Base-by-base conservation (phyloP, 2,797 vertebrate genomes). In the Micropoecilia bifurca region DNA sequence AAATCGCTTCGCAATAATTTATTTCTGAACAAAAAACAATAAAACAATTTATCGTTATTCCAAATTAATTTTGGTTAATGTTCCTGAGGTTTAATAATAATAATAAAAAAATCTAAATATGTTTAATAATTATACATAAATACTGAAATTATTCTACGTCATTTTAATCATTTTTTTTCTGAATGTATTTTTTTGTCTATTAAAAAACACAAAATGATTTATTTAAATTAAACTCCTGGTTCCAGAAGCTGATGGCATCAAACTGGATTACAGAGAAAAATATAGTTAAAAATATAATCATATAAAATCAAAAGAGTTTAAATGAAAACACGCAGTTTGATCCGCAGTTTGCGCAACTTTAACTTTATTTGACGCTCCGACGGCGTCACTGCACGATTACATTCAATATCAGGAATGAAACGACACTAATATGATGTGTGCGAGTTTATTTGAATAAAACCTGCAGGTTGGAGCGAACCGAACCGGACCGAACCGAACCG, bases 381-480 rank as follows among this genome's bases (percentile, higher is more conserved):
- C 47, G 47, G 47, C 18, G 45, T 4, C 4, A 0, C 46, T 12
- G 43, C 43, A 13, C 4, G 46, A 14, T 47, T 47, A 47, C 46
- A 41, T 68, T 7, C 3, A 41, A 10, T 39, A 2, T 22, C 20
- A 68, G 28, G 36, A 4, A 18, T 63, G 2, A 36, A 18, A 1
- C 6, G 18, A 8, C 3, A 63, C 4, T 41, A 25, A 68, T 39
- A 12, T 39, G 33, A 63, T 63, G 18, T 36, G 30, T 33, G 30
- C 30, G 69, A 77, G 72, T 88, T 86, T 87, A 43, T 25, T 30
- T n/a, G 30, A 66, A 48, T 36, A 33, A 63, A 63, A 63, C 6
- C 59, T 18, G 16, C 59, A 25, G 22, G 7, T 53, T 22, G 7
- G 46, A 18, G 46, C 13, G 46, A 10, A 1, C 14, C 5, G 57